Evolutionary conservation across 2,797 vertebrate genomes (phyloP), one percentile per base, ranked within the genome.

Genomic region (Adelosebastes latens): DNA sequence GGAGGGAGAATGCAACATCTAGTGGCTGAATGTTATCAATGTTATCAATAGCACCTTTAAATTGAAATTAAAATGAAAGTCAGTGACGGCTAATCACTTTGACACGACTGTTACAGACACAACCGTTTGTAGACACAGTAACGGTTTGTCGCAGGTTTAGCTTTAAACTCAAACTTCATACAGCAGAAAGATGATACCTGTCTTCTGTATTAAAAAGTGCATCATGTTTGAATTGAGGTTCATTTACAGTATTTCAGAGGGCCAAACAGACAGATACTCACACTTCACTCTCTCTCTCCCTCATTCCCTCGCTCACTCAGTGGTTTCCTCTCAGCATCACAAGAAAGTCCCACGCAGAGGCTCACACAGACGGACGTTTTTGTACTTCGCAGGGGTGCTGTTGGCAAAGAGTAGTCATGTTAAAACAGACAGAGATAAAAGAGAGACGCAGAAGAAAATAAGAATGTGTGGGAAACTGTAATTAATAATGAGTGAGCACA

Each of bases 371-470:
- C 39, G 42, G 85, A 60, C 56, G 76, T 83, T 81, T 88, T 77
- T 88, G 85, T 91, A 81, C 87, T 90, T 93, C 53, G 79, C 87
- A 84, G 88, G 80, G 80, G 71, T 83, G 87, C 90, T 84, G 73
- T 81, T 91, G 79, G 87, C 86, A 87, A 81, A 69, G 79, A 87
- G 80, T 5, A 82, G 67, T 72, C 75, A 77, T 81, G 84, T 86
- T 84, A 85, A 67, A 78, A 79, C 82, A 85, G 36, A 74, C 72
- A 59, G 63, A 82, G 62, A 87, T 77, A 25, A 77, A 84, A 72
- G 65, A 70, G 76, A 59, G 29, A 65, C 59, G 68, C 66, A 76
- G 66, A 55, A 70, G 75, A 72, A 88, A 88, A 85, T 69, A 81
- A 73, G 76, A 88, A 65, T 64, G 76, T 74, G 46, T 71, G 34